These are phyloP conservation scores for Pluvianellus socialis DNA, from an alignment of 2,113 vertebrate genomes.

Conservation along the genomic window DNA sequence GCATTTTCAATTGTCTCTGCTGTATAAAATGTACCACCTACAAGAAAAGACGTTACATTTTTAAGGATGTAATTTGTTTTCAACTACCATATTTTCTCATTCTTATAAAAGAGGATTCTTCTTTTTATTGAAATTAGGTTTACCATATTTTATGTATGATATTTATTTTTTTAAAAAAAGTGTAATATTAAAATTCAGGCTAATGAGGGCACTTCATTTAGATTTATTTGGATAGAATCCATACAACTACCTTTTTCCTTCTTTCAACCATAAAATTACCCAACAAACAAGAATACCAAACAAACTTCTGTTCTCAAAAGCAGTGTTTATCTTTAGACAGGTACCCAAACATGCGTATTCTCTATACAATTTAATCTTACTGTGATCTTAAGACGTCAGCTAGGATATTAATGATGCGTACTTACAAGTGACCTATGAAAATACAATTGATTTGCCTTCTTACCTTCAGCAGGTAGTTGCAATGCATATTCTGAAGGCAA, in stretches of 20 bases:
- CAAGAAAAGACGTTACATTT: background rate
- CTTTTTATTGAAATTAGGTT: background rate
- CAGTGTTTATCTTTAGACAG: background rate
- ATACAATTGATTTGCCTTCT: constrained; percentile 15
- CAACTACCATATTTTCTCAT: background rate
- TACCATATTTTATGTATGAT: background rate
- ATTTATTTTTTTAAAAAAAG: background rate
- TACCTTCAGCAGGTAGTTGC: constrained; percentile 85
- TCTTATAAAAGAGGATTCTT: background rate
- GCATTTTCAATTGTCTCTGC: constrained; percentile 85
- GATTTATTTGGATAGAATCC: background rate
- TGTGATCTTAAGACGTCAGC: background rate
- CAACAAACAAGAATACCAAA: background rate
- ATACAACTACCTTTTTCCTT: background rate
- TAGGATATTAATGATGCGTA: background rate
- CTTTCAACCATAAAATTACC: background rate
- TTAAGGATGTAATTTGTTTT: background rate
- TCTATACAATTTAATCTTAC: background rate
- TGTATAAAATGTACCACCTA: constrained; percentile 91
- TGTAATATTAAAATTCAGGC: background rate
- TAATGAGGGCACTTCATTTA: background rate
- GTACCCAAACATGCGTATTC: background rate
- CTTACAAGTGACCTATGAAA: background rate
- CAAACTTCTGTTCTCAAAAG: background rate
- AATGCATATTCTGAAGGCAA: constrained; percentile 81